Evolutionary conservation across 2,797 vertebrate species (phyloP), one percentile per base, ranked within the genome.

Genomic region (Falco columbarius): DNA sequence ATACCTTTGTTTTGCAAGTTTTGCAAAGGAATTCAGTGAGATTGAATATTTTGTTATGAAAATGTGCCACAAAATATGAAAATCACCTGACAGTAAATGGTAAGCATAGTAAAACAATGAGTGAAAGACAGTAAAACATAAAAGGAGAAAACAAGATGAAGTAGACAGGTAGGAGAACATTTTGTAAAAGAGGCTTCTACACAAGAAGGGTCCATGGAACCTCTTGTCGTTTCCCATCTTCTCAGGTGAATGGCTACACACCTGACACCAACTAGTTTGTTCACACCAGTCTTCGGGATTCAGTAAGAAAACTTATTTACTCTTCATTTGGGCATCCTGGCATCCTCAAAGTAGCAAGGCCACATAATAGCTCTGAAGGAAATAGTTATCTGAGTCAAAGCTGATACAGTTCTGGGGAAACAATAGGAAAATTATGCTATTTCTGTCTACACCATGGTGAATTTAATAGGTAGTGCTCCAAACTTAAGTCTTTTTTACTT

Each of bases 121-220:
- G 42, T 34, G 38, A 51, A 65, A 75, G 58, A 36, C 32, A 71
- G 5, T 56, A 6, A 79, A 67, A 10, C 74, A 16, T 27, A 59
- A 54, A 80, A 85, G 26, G 29, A 21, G 3, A 58, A 84, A 79
- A 49, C 22, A 68, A 47, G 36, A 46, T 67, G 14, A 88, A 74
- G 30, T 51, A 73, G 32, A 26, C 10, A 30, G 52, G 30, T 20
- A 26, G 13, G 44, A 71, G 29, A 46, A 44, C 5, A 29, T 66
- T 84, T 66, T 72, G n/a, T 70, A 91, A 62, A 22, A 70, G 12
- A 40, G 52, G 5, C 40, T 63, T 51, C 49, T 81, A 13, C 6
- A 4, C 10, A 34, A 14, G 56, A 71, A 49, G 38, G 6, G 10
- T 62, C 12, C 7, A 2, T 0, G 0, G 76, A 63, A 14, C 7